A percentile compares a stretch with the other conserved stretches of the same genome.
phyloP scores from a whole-genome alignment of 2,113 vertebrate species.

The Calyptomena viridis region DNA sequence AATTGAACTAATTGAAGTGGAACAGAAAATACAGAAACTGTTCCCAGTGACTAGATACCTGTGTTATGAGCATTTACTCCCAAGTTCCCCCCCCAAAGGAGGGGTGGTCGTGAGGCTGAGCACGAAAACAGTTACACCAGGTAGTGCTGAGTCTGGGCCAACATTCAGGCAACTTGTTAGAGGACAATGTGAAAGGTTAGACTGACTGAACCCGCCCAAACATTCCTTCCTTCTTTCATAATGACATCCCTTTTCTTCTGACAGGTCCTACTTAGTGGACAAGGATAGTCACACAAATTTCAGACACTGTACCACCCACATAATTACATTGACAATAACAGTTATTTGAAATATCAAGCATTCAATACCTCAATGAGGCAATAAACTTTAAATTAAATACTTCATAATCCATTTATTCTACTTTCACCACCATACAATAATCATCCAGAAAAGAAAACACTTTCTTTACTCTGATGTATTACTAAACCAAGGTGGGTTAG shows the following conservation, averaged over 20 bases:
- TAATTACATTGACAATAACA: background rate
- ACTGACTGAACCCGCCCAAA: background rate
- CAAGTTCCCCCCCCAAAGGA: background rate
- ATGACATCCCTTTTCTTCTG: background rate
- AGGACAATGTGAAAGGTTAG: background rate
- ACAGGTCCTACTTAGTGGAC: background rate
- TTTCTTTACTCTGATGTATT: background rate
- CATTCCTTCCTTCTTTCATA: background rate
- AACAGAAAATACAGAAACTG: background rate
- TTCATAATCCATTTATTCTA: background rate
- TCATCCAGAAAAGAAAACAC: background rate
- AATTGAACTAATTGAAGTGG: background rate
- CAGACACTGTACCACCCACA: background rate
- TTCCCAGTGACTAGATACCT: background rate
- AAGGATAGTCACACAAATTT: background rate
- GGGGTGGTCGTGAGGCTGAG: background rate
- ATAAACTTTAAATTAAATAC: background rate
- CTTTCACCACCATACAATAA: background rate
- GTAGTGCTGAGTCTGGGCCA: background rate
- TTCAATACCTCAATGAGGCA: fast-evolving
- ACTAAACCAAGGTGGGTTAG: background rate
- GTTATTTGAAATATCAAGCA: background rate
- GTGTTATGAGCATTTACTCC: background rate
- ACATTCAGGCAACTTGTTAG: background rate
- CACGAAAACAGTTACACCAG: background rate